Base-by-base conservation (phyloP, 2,888 invertebrate genomes). In the Incurvaria masculella region DNA sequence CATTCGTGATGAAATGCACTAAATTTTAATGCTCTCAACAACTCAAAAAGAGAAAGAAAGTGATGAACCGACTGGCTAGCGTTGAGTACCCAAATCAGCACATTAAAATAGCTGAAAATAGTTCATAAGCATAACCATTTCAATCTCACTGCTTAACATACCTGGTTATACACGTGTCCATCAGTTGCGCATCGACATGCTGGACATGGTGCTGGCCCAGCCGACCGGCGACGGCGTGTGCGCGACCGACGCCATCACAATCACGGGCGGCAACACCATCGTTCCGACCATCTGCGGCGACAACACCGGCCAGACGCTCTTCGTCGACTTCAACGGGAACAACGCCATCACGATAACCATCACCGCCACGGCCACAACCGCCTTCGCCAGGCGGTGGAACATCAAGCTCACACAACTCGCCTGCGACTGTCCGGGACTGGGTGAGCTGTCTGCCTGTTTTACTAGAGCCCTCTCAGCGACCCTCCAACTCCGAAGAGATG, bases 111-210 rank as follows among this genome's bases (percentile, higher is more conserved):
- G n/a, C n/a, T n/a, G n/a, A n/a, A n/a, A n/a, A n/a, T n/a, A n/a
- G n/a, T n/a, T n/a, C n/a, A n/a, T n/a, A n/a, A n/a, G n/a, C n/a
- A n/a, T n/a, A n/a, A n/a, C n/a, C n/a, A n/a, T n/a, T n/a, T n/a
- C n/a, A n/a, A n/a, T n/a, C n/a, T n/a, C n/a, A n/a, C n/a, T n/a
- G n/a, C n/a, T n/a, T n/a, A n/a, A n/a, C n/a, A n/a, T n/a, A n/a
- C n/a, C n/a, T n/a, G n/a, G n/a, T n/a, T n/a, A n/a, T n/a, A n/a
- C n/a, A n/a, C n/a, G n/a, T n/a, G n/a, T n/a, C n/a, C n/a, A n/a
- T n/a, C n/a, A 91, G 84, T 70, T 91, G 16, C 83, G 91, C 49
- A 80, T 93, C 53, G 91, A 93, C 59, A 89, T 94, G 61, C 61
- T 88, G 45, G 86, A 87, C 54, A 80, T 90, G 50, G 82, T 83